Evolutionary conservation across 2,797 vertebrate species (phyloP), one percentile per base, ranked within the genome.

Genomic region (Lerista edwardsae): DNA sequence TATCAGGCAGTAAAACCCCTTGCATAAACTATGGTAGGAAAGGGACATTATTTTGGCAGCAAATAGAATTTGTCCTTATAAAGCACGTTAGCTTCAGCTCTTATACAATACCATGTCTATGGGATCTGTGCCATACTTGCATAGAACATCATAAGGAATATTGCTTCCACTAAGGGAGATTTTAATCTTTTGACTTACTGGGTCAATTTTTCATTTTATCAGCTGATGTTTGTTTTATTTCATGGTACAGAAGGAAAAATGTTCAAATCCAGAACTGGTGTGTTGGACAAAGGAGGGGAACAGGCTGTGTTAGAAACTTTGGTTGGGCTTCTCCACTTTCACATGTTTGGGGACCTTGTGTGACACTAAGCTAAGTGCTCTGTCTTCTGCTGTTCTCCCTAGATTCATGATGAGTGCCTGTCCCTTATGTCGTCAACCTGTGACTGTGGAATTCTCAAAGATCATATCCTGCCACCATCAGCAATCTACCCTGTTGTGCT

Each of bases 391-490:
- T 84, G 51, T 55, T 34, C 79, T 77, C 85, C 84, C 80, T 94
- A 98, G 98, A 95, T 97, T 82, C 98, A 98, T 4, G 97, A 98
- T 84, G 97, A 97, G 59, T 98, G 98, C 95, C 96, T 94, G 10
- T 83, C 94, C 59, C 92, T 95, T 69, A 91, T 97, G 87, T 94
- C 97, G 10, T 92, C 91, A 4, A 91, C 95, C 79, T 99, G 98
- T 85, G 96, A 95, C 89, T 98, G 97, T 74, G 98, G 98, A 73
- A 91, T 89, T 11, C 96, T 98, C 87, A 96, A 94, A 83, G 98
- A 98, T 91, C 98, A 99, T 88, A 93, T 98, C 94, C 96, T 99
- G 91, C 98, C 98, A 83, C 98, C 98, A 0, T 97, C 98, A 87
- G 97, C 97, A 62, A 98, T 98, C 90, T 98, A 97, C 93, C 98